Evolutionary conservation across 2,113 vertebrate species (phyloP).

Genomic region (Boleophthalmus pectinirostris): DNA sequence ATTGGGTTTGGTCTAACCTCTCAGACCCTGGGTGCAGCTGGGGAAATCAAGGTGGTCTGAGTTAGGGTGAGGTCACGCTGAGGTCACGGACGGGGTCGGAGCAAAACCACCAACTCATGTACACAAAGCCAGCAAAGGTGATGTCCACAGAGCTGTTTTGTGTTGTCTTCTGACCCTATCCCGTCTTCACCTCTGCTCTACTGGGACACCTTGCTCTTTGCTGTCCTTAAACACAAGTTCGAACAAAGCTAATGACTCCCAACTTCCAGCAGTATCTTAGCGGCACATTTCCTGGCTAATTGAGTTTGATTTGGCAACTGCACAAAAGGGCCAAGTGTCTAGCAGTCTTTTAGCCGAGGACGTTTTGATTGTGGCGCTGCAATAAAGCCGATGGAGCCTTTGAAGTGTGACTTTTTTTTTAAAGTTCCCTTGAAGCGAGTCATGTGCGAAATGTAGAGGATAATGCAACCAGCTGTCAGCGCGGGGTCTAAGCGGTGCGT

Average conservation of each 20-base stretch:
- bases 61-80: constrained; percentile 30
- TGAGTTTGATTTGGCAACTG: constrained; percentile 65
- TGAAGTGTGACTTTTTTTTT: constrained; percentile 62
- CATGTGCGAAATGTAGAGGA: constrained; percentile 61
- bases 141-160: constrained; percentile 19
- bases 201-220: constrained; percentile 6
- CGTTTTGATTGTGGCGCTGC: constrained; percentile 54
- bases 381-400: constrained; percentile 60
- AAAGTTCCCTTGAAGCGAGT: constrained; percentile 66
- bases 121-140: constrained; percentile 44
- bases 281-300: constrained; percentile 58
- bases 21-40: constrained; percentile 21
- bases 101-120: constrained; percentile 27
- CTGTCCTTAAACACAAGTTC: constrained; percentile 55
- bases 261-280: constrained; percentile 43
- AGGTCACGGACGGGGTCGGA: constrained; percentile 8
- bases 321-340: constrained; percentile 57
- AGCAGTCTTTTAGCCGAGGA: constrained; percentile 58
- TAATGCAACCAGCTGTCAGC: constrained; percentile 70
- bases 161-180: constrained; percentile 42
- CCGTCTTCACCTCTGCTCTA: constrained; percentile 17
- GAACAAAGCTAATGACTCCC: constrained; percentile 53
- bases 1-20: constrained; percentile 34
- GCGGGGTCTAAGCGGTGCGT: constrained; percentile 45
- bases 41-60: constrained; percentile 27